Base-by-base conservation (phyloP, 1,140 invertebrate genomes). In the Araneus ventricosus region DNA sequence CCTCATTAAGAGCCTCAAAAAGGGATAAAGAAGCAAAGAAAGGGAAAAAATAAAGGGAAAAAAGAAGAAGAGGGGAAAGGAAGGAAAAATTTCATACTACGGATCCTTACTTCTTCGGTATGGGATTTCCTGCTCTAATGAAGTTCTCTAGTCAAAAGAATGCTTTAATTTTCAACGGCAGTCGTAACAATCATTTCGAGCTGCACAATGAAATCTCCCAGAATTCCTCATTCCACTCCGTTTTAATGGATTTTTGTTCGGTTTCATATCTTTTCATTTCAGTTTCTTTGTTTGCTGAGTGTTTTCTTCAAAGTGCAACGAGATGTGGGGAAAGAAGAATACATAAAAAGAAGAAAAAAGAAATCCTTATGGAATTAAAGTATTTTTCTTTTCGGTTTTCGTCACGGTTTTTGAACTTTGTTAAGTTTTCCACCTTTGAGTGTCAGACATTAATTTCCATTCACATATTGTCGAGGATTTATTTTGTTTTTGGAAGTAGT, bases 191-290 rank as follows among this genome's bases (percentile, higher is more conserved):
- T 75, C 27, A 75, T 75, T 75, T 20, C 30, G 70, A 75, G 4
- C 34, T 34, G 14, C 30, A 75, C 70, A 75, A 75, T 75, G 70
- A 75, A 37, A 75, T 75, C 70, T 75, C 34, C 30, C 34, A 75
- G 70, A 75, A 75, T 75, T 75, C 70, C 30, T 37, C 34, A 75
- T 75, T 75, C 34, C 34, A 75, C 37, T 75, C 70, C 34, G 20
- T 75, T 75, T 75, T 75, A 75, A 75, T 75, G 70, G 70, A 75
- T 37, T 34, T 34, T 75, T 75, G 70, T 75, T 75, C 70, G 70
- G 30, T 75, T 75, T 75, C 70, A 75, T 75, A 75, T 75, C 70
- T 75, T 75, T 75, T 75, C 70, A 10, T 75, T 37, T 34, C 30
- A 3, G 30, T 75, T 34, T 75, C 10, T 75, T 75, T 75, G 70